These are phyloP conservation scores for Eueides isabella DNA, from an alignment of 1,140 invertebrate genomes.

Conservation along the genomic window DNA sequence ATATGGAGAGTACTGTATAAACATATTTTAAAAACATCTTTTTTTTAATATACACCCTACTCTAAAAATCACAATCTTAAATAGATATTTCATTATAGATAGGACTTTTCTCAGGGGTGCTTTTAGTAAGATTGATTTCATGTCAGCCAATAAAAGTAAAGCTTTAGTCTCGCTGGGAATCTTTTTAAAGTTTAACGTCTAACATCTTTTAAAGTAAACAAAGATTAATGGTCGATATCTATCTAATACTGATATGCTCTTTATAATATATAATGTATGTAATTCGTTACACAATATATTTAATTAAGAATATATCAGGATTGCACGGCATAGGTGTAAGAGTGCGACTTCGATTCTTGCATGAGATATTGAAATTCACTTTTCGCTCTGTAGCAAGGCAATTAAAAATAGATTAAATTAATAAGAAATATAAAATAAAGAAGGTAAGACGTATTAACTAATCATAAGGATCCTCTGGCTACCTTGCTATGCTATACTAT, in stretches of 20 bases:
- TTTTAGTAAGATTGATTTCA: slow-evolving; percentile 13
- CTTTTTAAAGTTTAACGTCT: slow-evolving; percentile 6
- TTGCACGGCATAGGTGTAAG: too few species aligned
- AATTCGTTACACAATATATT: too few species aligned
- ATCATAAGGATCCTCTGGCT: too few species aligned
- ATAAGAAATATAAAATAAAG: too few species aligned
- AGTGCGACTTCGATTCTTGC: too few species aligned
- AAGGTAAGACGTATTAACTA: too few species aligned
- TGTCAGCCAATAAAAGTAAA: slow-evolving; percentile 12
- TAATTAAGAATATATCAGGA: too few species aligned
- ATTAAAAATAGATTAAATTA: too few species aligned
- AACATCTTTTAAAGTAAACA: slow-evolving; percentile 15
- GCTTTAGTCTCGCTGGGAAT: slow-evolving; percentile 12
- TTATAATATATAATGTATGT: neutral
- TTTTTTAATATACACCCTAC: slow-evolving; percentile 11
- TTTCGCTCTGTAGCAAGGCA: too few species aligned
- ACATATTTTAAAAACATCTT: neutral
- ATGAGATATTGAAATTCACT: too few species aligned
- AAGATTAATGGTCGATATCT: slow-evolving; percentile 1
- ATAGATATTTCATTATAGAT: slow-evolving; percentile 13
- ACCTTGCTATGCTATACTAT: too few species aligned
- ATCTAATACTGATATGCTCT: neutral
- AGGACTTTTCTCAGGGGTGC: slow-evolving; percentile 3
- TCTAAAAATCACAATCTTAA: slow-evolving; percentile 6
- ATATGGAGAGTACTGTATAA: too few species aligned